Percentiles rank a stretch among this genome's conserved stretches.
These are phyloP conservation scores for Helobdella robusta DNA, from an alignment of 2,888 invertebrate species.

Conservation along the genomic window DNA sequence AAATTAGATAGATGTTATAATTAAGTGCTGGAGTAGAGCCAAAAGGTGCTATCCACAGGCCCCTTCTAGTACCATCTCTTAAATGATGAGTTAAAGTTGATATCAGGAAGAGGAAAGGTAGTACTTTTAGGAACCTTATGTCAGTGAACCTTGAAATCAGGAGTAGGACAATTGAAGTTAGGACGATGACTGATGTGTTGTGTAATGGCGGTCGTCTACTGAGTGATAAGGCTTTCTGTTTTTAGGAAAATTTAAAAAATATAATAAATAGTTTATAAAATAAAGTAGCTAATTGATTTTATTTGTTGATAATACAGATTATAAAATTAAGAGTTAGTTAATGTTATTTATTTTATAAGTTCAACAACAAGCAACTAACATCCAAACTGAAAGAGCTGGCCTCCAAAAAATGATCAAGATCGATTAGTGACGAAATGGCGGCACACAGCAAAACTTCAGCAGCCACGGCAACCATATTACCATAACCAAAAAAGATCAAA, in stretches of 20 bases:
- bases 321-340: neutral
- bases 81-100: slow-evolving; percentile 11
- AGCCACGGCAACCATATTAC: no score
- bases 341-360: neutral
- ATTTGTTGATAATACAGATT: neutral
- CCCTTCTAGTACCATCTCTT: slow-evolving; percentile 1
- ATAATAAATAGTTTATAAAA: neutral
- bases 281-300: neutral
- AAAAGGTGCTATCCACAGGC: neutral
- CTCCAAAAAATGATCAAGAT: slow-evolving; percentile 9
- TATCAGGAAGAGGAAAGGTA: slow-evolving; percentile 1
- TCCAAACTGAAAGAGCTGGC: slow-evolving; percentile 2
- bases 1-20: no score
- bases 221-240: slow-evolving; percentile 5
- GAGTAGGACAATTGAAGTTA: neutral
- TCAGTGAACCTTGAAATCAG: neutral
- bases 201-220: neutral
- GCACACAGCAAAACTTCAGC: neutral
- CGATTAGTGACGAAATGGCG: neutral
- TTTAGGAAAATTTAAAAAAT: no score
- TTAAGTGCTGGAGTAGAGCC: neutral
- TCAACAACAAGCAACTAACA: neutral
- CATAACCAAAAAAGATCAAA: no score
- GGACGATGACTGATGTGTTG: slow-evolving; percentile 5
- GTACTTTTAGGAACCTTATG: neutral